These are phyloP conservation scores for Hyles euphorbiae DNA, from an alignment of 1,140 invertebrate species.

Conservation along the genomic window DNA sequence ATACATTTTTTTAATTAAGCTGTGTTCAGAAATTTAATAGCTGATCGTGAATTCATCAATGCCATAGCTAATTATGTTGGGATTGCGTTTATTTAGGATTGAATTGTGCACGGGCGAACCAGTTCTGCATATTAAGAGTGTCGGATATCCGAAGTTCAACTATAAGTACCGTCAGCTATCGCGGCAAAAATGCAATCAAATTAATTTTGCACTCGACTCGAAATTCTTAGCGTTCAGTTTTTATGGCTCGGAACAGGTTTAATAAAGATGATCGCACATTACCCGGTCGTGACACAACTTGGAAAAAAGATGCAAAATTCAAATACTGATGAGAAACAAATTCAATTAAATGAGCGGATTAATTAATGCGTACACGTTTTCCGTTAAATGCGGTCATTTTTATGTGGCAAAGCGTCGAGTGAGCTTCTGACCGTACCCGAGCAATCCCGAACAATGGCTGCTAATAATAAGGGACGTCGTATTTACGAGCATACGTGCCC, in stretches of 20 bases:
- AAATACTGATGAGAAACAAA: too few species aligned
- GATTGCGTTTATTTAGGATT: slow-evolving; percentile 64
- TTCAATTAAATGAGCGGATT: too few species aligned
- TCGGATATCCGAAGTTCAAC: slow-evolving; percentile 62
- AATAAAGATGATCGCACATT: too few species aligned
- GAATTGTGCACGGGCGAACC: slow-evolving; percentile 53
- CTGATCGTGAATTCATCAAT: slow-evolving; percentile 57
- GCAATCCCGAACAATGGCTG: slow-evolving; percentile 67
- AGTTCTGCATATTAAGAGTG: slow-evolving; percentile 53
- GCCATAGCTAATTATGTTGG: slow-evolving; percentile 58
- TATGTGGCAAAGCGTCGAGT: not conserved
- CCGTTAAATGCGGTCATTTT: too few species aligned
- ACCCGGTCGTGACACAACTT: too few species aligned
- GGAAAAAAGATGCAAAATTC: too few species aligned
- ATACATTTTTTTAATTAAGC: slow-evolving; percentile 45
- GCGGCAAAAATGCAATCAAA: slow-evolving; percentile 5
- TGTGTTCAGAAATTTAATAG: slow-evolving; percentile 41
- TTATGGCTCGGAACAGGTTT: not conserved
- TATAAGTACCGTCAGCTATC: slow-evolving; percentile 44
- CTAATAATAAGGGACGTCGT: slow-evolving; percentile 72
- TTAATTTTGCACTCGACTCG: not conserved
- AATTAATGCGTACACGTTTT: too few species aligned
- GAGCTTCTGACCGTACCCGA: slow-evolving; percentile 47
- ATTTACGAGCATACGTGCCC: slow-evolving; percentile 73
- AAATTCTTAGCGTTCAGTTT: not conserved